A percentile compares a stretch with the other conserved stretches of the same genome.
These are phyloP conservation scores for Cheilosia soror DNA, from an alignment of 2,888 invertebrate species.

Conservation along the genomic window DNA sequence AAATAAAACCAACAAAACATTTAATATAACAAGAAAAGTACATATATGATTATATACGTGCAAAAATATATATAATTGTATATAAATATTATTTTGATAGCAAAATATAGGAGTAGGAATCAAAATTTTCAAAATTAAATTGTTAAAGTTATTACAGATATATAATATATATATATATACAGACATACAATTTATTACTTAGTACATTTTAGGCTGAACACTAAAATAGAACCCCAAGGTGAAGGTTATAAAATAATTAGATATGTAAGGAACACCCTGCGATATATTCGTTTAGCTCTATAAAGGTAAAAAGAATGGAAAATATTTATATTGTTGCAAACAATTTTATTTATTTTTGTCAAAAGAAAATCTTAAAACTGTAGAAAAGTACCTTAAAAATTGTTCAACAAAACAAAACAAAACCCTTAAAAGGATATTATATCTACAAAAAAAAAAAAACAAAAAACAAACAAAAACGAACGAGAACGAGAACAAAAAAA, in stretches of 20 bases:
- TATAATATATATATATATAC: conserved; percentile 39
- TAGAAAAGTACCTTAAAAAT: conserved; percentile 73
- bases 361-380: conserved; percentile 74
- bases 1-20: background rate
- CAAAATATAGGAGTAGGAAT: conserved; percentile 69
- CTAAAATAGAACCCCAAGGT: conserved; percentile 73
- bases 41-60: conserved; percentile 44
- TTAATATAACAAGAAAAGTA: conserved; percentile 9
- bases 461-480: conserved; percentile 28
- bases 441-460: conserved; percentile 38
- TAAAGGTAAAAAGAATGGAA: conserved; percentile 54
- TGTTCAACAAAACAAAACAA: conserved; percentile 43
- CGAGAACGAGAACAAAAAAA: conserved; percentile 66
- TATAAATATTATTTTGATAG: conserved; percentile 67
- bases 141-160: conserved; percentile 66
- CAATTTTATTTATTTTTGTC: conserved; percentile 72
- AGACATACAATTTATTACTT: conserved; percentile 66
- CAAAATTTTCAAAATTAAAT: conserved; percentile 68
- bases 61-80: conserved; percentile 34
- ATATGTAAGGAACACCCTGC: conserved; percentile 72
- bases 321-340: conserved; percentile 75
- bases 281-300: conserved; percentile 75
- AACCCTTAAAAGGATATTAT: conserved; percentile 63
- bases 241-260: conserved; percentile 74
- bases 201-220: conserved; percentile 71